Conservation (phyloP, 2,797 vertebrate species). For the Chelonia mydas region DNA sequence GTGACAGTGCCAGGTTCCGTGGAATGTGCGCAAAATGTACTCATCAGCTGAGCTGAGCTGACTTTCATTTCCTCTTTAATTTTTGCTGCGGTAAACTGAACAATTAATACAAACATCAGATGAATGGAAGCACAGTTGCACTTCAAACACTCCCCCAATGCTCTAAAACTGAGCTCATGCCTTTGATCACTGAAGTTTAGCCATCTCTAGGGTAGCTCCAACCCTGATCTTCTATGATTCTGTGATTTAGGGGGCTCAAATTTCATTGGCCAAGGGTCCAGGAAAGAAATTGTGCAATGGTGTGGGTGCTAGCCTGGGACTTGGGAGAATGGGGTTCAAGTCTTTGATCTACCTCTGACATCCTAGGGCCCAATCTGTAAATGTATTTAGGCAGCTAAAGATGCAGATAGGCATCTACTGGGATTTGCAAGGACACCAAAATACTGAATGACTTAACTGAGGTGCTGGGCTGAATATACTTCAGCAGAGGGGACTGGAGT, state of each 20-base stretch:
- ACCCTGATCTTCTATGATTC: too few species aligned
- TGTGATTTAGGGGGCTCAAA: not conserved
- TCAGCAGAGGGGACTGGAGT: too few species aligned
- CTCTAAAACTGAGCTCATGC: rapidly evolving
- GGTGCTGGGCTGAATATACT: too few species aligned
- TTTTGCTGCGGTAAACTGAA: not conserved
- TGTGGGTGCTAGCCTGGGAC: too few species aligned
- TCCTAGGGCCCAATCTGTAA: too few species aligned
- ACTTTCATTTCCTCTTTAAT: not conserved
- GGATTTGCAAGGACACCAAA: too few species aligned
- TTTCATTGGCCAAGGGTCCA: not conserved
- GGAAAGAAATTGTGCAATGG: not conserved
- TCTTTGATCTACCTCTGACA: too few species aligned
- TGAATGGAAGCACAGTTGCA: not conserved
- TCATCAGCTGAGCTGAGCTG: not conserved
- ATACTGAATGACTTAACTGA: too few species aligned
- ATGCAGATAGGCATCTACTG: too few species aligned
- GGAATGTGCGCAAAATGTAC: not conserved
- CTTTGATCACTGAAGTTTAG: not conserved
- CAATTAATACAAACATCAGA: not conserved
- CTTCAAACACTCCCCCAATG: rapidly evolving
- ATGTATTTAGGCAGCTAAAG: too few species aligned
- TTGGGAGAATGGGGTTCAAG: too few species aligned
- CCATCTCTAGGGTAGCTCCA: not conserved
- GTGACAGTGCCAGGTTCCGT: not conserved